Percentiles rank a stretch among this genome's conserved stretches.
phyloP scores from a whole-genome alignment of 2,113 vertebrate genomes.

The Sisor rabdophorus region DNA sequence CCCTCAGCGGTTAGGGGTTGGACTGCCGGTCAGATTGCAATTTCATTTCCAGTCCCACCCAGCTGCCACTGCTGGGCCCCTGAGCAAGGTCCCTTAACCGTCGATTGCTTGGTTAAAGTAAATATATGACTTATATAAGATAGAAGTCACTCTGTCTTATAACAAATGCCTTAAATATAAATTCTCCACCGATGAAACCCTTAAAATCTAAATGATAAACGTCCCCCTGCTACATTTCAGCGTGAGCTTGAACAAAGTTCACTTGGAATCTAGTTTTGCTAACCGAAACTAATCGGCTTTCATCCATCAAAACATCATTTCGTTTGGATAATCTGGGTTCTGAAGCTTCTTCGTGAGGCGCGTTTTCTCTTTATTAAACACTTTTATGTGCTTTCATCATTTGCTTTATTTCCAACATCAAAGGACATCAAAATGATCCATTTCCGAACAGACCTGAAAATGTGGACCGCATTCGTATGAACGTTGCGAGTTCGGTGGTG shows the following conservation, averaged over 20 bases:
- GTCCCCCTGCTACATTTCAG: background rate
- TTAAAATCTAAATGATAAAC: background rate
- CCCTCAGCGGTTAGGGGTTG: too few species aligned
- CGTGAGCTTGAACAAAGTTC: background rate
- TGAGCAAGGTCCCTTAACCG: too few species aligned
- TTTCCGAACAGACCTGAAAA: background rate
- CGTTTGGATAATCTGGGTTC: background rate
- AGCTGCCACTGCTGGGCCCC: too few species aligned
- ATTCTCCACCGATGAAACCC: too few species aligned
- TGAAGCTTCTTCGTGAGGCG: background rate
- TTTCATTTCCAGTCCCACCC: too few species aligned
- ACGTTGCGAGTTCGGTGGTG: background rate
- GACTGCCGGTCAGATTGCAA: too few species aligned
- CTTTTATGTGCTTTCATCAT: constrained; percentile 20
- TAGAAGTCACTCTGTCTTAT: too few species aligned
- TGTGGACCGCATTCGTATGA: background rate
- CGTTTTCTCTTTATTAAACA: constrained; percentile 11
- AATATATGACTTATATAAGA: too few species aligned
- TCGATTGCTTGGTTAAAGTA: too few species aligned
- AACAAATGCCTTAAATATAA: too few species aligned
- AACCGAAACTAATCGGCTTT: background rate
- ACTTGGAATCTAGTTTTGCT: background rate
- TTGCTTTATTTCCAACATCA: constrained; percentile 9
- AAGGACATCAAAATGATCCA: background rate
- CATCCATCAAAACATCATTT: background rate